Evolutionary conservation across 2,797 vertebrate genomes (phyloP).

Genomic region (Allobates femoralis): DNA sequence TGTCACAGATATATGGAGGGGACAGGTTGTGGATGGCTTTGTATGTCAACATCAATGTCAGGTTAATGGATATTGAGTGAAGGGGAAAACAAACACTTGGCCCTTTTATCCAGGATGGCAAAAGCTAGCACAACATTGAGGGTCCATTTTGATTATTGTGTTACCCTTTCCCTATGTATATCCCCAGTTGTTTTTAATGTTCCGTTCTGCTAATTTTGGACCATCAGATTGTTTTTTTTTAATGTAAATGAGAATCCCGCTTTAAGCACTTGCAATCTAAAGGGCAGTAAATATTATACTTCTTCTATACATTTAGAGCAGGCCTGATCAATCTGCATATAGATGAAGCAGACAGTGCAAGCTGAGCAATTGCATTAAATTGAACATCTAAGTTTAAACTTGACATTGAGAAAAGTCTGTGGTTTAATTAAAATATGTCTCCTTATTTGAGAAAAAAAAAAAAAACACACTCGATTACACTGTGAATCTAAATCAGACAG

Average conservation of each 20-base stretch:
- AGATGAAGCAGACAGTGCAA: neutral
- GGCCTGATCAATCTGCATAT: neutral
- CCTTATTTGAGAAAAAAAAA: slow-evolving; percentile 70
- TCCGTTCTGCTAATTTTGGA: too few relatives aligned
- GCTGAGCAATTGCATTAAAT: slow-evolving; percentile 41
- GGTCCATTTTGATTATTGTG: too few relatives aligned
- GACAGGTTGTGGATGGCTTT: too few relatives aligned
- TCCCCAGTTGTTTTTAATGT: neutral
- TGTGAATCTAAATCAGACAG: slow-evolving; percentile 69
- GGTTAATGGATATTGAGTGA: too few relatives aligned
- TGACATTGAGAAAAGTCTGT: slow-evolving; percentile 56
- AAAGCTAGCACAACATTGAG: too few relatives aligned
- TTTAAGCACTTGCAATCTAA: neutral
- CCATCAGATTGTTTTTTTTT: too few relatives aligned
- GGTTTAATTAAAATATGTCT: slow-evolving; percentile 71
- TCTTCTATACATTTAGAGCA: neutral
- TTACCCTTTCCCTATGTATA: too few relatives aligned
- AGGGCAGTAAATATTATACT: neutral
- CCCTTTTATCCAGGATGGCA: too few relatives aligned
- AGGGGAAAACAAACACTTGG: too few relatives aligned
- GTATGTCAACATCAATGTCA: too few relatives aligned
- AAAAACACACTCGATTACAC: slow-evolving; percentile 64
- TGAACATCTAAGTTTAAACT: slow-evolving; percentile 37
- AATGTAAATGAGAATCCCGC: neutral
- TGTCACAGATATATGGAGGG: too few relatives aligned